These are phyloP conservation scores for Entomobrya multifasciata DNA, from an alignment of 2,888 invertebrate species.

Conservation along the genomic window DNA sequence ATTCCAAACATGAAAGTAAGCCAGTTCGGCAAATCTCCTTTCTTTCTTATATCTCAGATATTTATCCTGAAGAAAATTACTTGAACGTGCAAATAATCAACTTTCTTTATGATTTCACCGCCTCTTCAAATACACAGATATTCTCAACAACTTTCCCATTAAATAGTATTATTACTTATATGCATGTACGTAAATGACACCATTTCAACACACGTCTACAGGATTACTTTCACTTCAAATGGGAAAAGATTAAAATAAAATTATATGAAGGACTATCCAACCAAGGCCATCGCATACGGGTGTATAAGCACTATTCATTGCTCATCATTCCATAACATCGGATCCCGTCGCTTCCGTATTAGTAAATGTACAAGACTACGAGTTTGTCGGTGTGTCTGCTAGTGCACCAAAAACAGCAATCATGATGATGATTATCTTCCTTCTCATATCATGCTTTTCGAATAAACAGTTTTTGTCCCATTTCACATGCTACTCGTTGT, in stretches of 20 bases:
- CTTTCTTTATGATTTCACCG: not conserved
- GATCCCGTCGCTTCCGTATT: too few species aligned
- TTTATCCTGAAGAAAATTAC: not conserved
- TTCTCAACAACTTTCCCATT: too few species aligned
- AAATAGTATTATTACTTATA: not conserved
- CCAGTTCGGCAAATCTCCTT: too few species aligned
- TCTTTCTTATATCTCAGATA: too few species aligned
- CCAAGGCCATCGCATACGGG: too few species aligned
- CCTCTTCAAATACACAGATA: conserved; percentile 1
- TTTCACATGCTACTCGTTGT: conserved; percentile 27
- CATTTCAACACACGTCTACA: not conserved
- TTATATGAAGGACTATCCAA: not conserved
- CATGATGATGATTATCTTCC: too few species aligned
- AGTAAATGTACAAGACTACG: too few species aligned
- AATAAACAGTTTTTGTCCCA: conserved; percentile 30
- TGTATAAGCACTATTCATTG: not conserved
- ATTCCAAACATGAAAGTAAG: too few species aligned
- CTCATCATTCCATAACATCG: conserved; percentile 11
- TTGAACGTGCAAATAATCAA: conserved; percentile 8
- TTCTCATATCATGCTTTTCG: conserved; percentile 10
- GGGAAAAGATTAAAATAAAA: conserved; percentile 28
- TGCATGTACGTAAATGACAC: not conserved
- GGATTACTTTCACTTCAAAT: conserved; percentile 13
- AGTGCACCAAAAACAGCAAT: not conserved
- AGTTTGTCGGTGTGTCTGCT: too few species aligned